phyloP scores from a whole-genome alignment of 2,888 invertebrate species.

The Epiblema foenella region DNA sequence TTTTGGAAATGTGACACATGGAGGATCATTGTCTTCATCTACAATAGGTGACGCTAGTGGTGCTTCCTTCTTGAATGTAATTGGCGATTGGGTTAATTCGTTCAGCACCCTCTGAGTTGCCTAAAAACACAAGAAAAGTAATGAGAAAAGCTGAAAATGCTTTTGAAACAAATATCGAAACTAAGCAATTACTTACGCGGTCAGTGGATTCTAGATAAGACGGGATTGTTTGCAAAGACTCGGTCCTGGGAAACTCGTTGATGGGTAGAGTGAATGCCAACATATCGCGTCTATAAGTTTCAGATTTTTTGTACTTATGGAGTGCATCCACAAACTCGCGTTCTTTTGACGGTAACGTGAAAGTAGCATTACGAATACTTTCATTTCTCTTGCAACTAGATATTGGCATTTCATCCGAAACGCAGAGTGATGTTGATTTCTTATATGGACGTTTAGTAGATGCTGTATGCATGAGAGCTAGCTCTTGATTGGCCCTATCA shows the following conservation, averaged over 20 bases:
- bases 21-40: constrained; percentile 60
- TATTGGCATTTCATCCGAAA: constrained; percentile 57
- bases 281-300: constrained; percentile 9
- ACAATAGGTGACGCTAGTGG: constrained; percentile 1
- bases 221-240: constrained; percentile 90
- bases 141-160: neutral
- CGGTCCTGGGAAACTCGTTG: constrained; percentile 56
- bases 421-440: constrained; percentile 80
- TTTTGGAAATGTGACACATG: constrained; percentile 61
- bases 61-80: constrained; percentile 3
- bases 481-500: constrained; percentile 45
- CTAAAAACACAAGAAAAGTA: constrained; percentile 5
- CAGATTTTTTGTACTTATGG: constrained; percentile 26
- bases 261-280: constrained; percentile 35
- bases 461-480: constrained; percentile 54
- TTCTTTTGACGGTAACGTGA: constrained; percentile 22
- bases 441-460: constrained; percentile 68
- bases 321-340: constrained; percentile 25
- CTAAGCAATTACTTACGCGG: constrained; percentile 77
- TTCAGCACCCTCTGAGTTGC: constrained; percentile 33
- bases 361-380: constrained; percentile 12
- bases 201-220: constrained; percentile 89
- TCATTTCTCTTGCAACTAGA: constrained; percentile 21
- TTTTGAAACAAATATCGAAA: neutral
- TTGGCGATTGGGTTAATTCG: constrained; percentile 29